Percentiles rank a stretch among this genome's conserved stretches.
Conservation (phyloP, 2,888 invertebrate species). For the Blastobasis lacticolella region DNA sequence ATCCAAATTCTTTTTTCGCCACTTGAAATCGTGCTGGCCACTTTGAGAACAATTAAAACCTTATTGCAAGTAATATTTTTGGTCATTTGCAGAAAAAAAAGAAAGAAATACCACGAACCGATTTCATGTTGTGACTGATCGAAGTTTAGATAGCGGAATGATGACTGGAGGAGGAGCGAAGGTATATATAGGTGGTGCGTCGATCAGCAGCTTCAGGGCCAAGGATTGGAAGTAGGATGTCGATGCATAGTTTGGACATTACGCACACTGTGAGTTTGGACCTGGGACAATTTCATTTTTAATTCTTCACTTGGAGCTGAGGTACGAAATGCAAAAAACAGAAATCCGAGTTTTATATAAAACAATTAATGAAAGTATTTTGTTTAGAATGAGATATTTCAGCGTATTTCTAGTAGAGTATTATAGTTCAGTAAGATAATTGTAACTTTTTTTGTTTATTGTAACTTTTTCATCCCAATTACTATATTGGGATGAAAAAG, state of each 20-base stretch:
- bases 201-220: conserved; percentile 37
- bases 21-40: background rate
- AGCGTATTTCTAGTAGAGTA: no score
- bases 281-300: background rate
- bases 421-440: no score
- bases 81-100: background rate
- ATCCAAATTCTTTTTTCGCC: no score
- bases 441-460: no score
- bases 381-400: no score
- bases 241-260: background rate
- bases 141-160: conserved; percentile 47
- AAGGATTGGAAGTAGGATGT: conserved; percentile 46
- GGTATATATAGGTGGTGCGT: conserved; percentile 49
- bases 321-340: no score
- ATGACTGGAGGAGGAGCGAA: conserved; percentile 23
- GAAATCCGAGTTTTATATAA: no score
- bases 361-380: no score
- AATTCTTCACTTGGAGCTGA: no score
- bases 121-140: conserved; percentile 56
- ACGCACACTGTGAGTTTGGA: background rate
- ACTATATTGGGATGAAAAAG: no score
- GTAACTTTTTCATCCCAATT: no score
- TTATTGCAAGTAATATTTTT: background rate
- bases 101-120: conserved; percentile 41
- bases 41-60: no score